Evolutionary conservation across 1,140 invertebrate genomes (phyloP).

Genomic region (Pomacea maculata): DNA sequence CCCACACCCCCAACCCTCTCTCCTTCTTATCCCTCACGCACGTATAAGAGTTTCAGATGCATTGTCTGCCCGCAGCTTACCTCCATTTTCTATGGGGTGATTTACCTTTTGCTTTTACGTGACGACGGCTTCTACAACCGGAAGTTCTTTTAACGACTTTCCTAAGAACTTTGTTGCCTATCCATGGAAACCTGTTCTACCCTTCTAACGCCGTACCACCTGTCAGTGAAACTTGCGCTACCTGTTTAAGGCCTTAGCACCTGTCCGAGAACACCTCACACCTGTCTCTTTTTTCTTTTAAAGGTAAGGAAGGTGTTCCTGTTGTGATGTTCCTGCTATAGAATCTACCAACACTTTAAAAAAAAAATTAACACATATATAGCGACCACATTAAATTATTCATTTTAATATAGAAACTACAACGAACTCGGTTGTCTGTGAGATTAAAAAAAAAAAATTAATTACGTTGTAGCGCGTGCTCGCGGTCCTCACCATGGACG

Average conservation of each 20-base stretch:
- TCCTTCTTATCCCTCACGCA: constrained; percentile 9
- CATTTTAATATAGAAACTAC: too few relatives aligned
- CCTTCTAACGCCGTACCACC: neutral
- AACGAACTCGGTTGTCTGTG: too few relatives aligned
- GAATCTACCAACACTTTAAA: too few relatives aligned
- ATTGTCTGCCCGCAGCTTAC: neutral
- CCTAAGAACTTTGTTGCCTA: neutral
- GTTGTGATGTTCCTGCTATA: too few relatives aligned
- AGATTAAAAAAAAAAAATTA: too few relatives aligned
- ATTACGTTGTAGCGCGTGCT: too few relatives aligned
- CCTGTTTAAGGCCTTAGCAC: neutral
- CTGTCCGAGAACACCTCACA: neutral
- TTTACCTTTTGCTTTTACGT: neutral
- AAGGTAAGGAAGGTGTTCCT: too few relatives aligned
- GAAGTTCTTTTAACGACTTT: neutral
- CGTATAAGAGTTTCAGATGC: neutral
- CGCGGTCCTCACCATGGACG: too few relatives aligned
- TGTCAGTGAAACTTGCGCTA: neutral
- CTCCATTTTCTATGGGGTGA: neutral
- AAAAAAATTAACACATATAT: too few relatives aligned
- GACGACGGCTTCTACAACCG: too few relatives aligned
- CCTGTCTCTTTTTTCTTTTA: too few relatives aligned
- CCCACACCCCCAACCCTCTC: neutral
- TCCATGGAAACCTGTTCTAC: neutral
- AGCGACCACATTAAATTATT: too few relatives aligned